Evolutionary conservation across 2,888 invertebrate species (phyloP).

Genomic region (Salticus scenicus): DNA sequence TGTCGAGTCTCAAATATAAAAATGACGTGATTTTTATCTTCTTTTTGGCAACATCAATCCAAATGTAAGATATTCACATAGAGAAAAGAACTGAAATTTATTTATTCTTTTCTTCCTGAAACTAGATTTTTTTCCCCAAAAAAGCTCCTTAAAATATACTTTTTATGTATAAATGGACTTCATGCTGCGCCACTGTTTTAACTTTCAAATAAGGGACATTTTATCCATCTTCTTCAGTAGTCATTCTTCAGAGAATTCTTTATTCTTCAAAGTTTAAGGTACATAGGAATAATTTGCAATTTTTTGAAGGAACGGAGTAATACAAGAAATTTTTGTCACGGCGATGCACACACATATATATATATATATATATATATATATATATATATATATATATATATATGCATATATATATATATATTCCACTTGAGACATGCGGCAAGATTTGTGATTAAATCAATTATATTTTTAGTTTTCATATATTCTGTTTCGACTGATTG

Average conservation of each 20-base stretch:
- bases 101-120: conserved; percentile 9
- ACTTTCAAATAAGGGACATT: conserved; percentile 60
- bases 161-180: conserved; percentile 36
- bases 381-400: no score
- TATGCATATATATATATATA: no score
- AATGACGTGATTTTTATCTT: background rate
- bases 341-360: no score
- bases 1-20: conserved; percentile 29
- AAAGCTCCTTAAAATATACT: conserved; percentile 49
- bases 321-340: no score
- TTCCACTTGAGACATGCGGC: no score
- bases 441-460: no score
- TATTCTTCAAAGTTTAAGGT: background rate
- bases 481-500: no score
- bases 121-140: conserved; percentile 3
- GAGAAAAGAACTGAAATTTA: background rate
- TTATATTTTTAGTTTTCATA: no score
- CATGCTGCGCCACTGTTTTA: conserved; percentile 44
- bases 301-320: background rate
- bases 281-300: background rate
- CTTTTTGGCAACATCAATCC: background rate
- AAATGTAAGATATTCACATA: background rate
- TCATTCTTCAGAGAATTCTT: conserved; percentile 14
- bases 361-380: no score
- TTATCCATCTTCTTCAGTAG: conserved; percentile 28